Base-by-base conservation (phyloP, 2,888 invertebrate genomes). In the Volucella inanis region DNA sequence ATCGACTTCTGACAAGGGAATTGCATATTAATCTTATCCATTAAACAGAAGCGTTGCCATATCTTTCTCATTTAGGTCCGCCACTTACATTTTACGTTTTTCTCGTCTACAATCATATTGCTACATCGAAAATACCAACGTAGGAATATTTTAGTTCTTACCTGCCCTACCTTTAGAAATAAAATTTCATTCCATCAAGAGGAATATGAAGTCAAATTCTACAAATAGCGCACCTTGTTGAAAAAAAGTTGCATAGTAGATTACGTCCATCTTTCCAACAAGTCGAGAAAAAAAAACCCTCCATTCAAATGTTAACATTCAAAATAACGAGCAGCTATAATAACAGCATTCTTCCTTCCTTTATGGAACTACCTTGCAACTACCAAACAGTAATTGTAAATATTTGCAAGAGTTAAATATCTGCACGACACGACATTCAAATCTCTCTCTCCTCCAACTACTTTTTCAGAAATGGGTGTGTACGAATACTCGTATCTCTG, bases 381-480 rank as follows among this genome's bases (percentile, higher is more conserved):
- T 59, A 76, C 49, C 61, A 50, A n/a, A 61, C 59, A 85, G 76
- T 50, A 76, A 75, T 80, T 80, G 74, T 75, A 84, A 84, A 80
- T 84, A 84, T 84, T 84, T 61, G 75, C 75, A n/a, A 61, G 65
- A 75, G 61, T 80, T 75, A 80, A 79, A 71, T 84, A 76, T 79
- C 70, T 85, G 80, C 67, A 74, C 80, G 68, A 62, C 61, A 67
- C 59, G 67, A 70, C 76, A 77, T 81, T 85, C 76, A 80, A 81
- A 76, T 85, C 76, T 76, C 6, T 1, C 31, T 31, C 31, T 4
- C 41, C 71, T 71, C 68, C 68, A 62, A 62, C 47, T 72, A 70
- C 70, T 65, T 31, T 31, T 64, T 71, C 70, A 55, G 70, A 84
- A 84, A 85, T 81, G 81, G 85, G 85, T 85, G 85, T 85, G 85